Conservation (phyloP, 2,888 invertebrate genomes). For the Ceraclea dissimilis region DNA sequence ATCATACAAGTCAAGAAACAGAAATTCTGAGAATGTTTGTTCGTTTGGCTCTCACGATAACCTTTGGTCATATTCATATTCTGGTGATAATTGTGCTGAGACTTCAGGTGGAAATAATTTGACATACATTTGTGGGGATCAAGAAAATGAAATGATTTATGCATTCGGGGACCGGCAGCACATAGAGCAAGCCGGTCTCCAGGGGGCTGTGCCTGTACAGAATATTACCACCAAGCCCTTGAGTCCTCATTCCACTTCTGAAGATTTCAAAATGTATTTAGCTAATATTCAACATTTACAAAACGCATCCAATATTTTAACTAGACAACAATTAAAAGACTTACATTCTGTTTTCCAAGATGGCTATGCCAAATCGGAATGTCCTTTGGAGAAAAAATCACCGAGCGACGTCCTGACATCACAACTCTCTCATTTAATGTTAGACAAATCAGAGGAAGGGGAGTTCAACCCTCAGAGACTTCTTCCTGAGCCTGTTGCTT, state of each 20-base stretch:
- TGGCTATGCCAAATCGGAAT: conserved; percentile 44
- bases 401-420: conserved; percentile 10
- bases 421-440: conserved; percentile 10
- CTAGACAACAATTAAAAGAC: conserved; percentile 53
- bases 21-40: conserved; percentile 34
- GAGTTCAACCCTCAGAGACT: conserved; percentile 23
- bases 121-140: conserved; percentile 44
- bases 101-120: conserved; percentile 29
- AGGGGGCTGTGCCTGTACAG: conserved; percentile 35
- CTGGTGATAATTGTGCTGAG: conserved; percentile 36
- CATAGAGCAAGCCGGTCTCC: conserved; percentile 31
- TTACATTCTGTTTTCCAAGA: conserved; percentile 52
- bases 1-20: conserved; percentile 41
- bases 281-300: conserved; percentile 67
- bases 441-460: conserved; percentile 11
- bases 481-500: conserved; percentile 33
- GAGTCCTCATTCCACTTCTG: conserved; percentile 57
- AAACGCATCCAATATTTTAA: conserved; percentile 58
- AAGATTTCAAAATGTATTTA: conserved; percentile 63
- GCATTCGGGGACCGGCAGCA: conserved; percentile 43
- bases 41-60: conserved; percentile 48
- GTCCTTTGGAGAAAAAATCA: conserved; percentile 25
- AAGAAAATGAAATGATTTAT: conserved; percentile 46
- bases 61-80: conserved; percentile 42
- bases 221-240: conserved; percentile 58